These are phyloP conservation scores for Calycopis cecrops DNA, from an alignment of 1,140 invertebrate genomes.

Conservation along the genomic window DNA sequence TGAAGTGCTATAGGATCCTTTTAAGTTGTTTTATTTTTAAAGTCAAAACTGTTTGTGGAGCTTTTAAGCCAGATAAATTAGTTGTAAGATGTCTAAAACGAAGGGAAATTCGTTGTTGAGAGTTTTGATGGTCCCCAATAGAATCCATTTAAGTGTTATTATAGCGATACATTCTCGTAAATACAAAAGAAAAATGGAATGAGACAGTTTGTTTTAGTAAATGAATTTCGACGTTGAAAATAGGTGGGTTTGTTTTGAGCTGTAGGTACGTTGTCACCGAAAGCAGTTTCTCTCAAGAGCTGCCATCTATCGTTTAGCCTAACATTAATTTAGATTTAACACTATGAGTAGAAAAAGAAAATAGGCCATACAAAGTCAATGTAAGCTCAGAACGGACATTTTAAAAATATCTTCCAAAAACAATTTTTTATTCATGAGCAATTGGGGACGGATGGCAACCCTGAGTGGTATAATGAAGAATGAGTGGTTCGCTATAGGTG, in stretches of 20 bases:
- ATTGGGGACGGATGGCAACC: slow-evolving; percentile 16
- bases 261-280: background rate
- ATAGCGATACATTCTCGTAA: too few species aligned
- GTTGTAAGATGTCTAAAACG: too few species aligned
- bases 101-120: too few species aligned
- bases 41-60: too few species aligned
- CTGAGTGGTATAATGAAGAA: slow-evolving; percentile 5
- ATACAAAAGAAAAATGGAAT: slow-evolving; percentile 1
- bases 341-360: slow-evolving; percentile 10
- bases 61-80: too few species aligned
- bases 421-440: slow-evolving; percentile 15
- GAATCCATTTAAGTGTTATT: too few species aligned
- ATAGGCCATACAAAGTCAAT: slow-evolving; percentile 6
- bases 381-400: background rate
- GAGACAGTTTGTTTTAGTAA: background rate
- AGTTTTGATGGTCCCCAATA: too few species aligned
- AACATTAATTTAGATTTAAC: slow-evolving; percentile 13
- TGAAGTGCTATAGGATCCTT: too few species aligned
- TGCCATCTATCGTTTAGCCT: slow-evolving; percentile 13
- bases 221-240: background rate
- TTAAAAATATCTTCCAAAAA: too few species aligned
- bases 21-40: too few species aligned
- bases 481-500: slow-evolving; percentile 24
- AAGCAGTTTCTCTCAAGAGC: slow-evolving; percentile 10
- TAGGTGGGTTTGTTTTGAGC: slow-evolving; percentile 12